Evolutionary conservation across 2,888 invertebrate species (phyloP).

Genomic region (Julus scandinavius): DNA sequence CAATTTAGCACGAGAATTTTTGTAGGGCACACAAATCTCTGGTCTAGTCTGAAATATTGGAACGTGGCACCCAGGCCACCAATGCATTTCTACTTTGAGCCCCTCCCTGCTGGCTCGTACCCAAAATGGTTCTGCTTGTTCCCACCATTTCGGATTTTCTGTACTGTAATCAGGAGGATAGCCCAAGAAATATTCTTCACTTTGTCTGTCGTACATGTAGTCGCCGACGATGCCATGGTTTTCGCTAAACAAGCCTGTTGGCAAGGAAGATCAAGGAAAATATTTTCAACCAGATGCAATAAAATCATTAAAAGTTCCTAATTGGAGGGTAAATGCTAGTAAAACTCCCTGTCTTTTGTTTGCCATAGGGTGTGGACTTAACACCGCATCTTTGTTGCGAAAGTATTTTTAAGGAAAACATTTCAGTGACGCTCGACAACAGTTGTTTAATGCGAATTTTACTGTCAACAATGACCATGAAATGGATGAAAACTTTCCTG

Average conservation of each 20-base stretch:
- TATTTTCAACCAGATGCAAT: not conserved
- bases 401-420: not conserved
- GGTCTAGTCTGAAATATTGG: constrained; percentile 53
- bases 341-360: not conserved
- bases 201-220: constrained; percentile 56
- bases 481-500: constrained; percentile 16
- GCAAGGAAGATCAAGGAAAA: constrained; percentile 23
- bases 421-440: not conserved
- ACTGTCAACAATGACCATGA: constrained; percentile 20
- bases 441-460: not conserved
- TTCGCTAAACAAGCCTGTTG: constrained; percentile 52
- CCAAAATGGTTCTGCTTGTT: constrained; percentile 57
- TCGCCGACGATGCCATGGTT: constrained; percentile 57
- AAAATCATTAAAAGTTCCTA: not conserved
- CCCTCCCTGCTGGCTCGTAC: constrained; percentile 54
- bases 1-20: constrained; percentile 52
- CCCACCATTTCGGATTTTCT: constrained; percentile 55
- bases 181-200: constrained; percentile 56
- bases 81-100: constrained; percentile 56
- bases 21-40: constrained; percentile 57
- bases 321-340: not conserved
- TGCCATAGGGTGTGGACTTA: not conserved
- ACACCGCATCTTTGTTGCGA: constrained; percentile 20
- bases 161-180: constrained; percentile 55
- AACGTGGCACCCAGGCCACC: constrained; percentile 57